Evolutionary conservation across 2,888 invertebrate genomes (phyloP), one percentile per base, ranked within the genome.

Genomic region (Temnothorax rugatulus): DNA sequence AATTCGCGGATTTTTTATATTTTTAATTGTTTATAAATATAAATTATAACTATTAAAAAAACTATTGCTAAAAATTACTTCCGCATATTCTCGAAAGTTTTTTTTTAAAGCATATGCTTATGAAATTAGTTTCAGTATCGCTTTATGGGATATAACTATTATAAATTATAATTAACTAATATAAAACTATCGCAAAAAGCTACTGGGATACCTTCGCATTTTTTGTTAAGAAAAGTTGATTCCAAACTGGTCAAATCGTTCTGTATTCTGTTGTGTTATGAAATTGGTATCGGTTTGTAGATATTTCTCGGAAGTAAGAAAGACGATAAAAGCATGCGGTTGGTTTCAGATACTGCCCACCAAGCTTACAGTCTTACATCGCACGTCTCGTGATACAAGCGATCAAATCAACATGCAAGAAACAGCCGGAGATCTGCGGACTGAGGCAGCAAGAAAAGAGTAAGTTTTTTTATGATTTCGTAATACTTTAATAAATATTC

Each of bases 311-410:
- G 8, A 79, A 77, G 3, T 66, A 41, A 57, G 21, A 34, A 44
- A 21, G 0, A 68, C 2, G 13, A 66, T 52, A 52, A 41, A 25
- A 2, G n/a, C 41, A 34, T 29, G 5, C 29, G 41, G 15, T 29
- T 71, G 59, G 90, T 96, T 95, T 63, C 96, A 97, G 97, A 95
- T 96, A 96, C 95, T 97, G 97, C 93, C 97, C 97, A 59, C 95
- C 95, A 90, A 96, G 96, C 93, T 95, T 97, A 92, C 95, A 97
- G 94, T 96, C 96, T 75, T 96, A 97, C 88, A 95, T 97, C 75
- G 96, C 96, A 90, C 96, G 96, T 94, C 96, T 96, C 88, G 96
- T 97, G 84, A 96, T 97, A 91, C 96, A 97, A 89, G 97, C 97
- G 95, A 96, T 97, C 90, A 96, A 96, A 91, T 95, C 95, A 87